These are phyloP conservation scores for Capreolus pygargus DNA, from an alignment of 2,113 vertebrate species.

Conservation along the genomic window DNA sequence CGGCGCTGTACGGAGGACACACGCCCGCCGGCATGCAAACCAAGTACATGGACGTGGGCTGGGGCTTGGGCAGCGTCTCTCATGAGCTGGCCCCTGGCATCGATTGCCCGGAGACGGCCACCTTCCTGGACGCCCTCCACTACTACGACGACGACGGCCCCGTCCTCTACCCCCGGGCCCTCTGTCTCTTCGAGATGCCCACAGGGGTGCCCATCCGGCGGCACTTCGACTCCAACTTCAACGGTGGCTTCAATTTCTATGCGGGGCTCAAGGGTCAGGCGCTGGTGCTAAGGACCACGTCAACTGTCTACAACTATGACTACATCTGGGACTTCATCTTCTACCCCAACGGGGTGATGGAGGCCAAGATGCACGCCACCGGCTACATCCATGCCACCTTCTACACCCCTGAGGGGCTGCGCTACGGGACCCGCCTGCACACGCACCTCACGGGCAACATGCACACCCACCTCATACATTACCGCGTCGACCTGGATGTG, in stretches of 20 bases:
- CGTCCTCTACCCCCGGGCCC: constrained; percentile 77
- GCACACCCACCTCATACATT: constrained; percentile 93
- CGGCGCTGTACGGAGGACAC: constrained; percentile 90
- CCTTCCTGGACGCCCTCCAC: constrained; percentile 88
- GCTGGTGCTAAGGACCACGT: constrained; percentile 89
- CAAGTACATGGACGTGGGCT: constrained; percentile 90
- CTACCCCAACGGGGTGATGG: constrained; percentile 91
- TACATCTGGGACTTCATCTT: constrained; percentile 96
- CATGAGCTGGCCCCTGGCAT: constrained; percentile 89
- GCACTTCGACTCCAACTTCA: constrained; percentile 88
- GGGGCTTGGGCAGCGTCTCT: constrained; percentile 87
- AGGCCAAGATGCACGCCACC: constrained; percentile 90
- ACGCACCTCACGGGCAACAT: constrained; percentile 91
- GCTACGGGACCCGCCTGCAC: constrained; percentile 88
- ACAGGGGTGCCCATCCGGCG: constrained; percentile 87
- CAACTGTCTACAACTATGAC: constrained; percentile 95
- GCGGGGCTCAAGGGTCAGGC: constrained; percentile 87
- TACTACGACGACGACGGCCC: constrained; percentile 87
- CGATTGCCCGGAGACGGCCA: constrained; percentile 90
- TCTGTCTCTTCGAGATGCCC: constrained; percentile 94
- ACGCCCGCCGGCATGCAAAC: constrained; percentile 92
- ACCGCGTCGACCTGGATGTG: constrained; percentile 93
- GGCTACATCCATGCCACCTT: constrained; percentile 92
- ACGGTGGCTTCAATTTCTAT: constrained; percentile 88
- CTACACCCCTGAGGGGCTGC: constrained; percentile 86